Evolutionary conservation across 2,113 vertebrate genomes (phyloP).

Genomic region (Bubo bubo): DNA sequence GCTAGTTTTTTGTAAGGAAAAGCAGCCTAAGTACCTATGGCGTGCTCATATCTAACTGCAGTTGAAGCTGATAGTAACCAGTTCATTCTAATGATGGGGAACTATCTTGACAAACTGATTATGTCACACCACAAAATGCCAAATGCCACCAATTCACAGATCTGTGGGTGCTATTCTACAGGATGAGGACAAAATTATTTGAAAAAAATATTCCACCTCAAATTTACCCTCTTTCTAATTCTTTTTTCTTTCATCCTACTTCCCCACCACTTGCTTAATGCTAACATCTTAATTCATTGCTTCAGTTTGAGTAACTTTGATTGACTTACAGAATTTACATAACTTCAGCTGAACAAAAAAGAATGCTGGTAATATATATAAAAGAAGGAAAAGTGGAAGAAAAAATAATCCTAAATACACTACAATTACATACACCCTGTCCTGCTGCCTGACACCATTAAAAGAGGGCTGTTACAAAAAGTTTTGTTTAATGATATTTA

Average conservation of each 20-base stretch:
- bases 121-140: not conserved
- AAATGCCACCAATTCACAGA: fast-evolving
- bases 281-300: not conserved
- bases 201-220: not conserved
- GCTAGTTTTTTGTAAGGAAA: not conserved
- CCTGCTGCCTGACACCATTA: not conserved
- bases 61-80: not conserved
- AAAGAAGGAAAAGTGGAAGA: not conserved
- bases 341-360: not conserved
- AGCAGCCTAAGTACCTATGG: not conserved
- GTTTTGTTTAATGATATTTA: not conserved
- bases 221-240: not conserved
- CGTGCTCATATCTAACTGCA: not conserved
- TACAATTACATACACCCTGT: not conserved
- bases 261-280: not conserved
- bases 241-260: not conserved
- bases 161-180: no score
- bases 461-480: not conserved
- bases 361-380: not conserved
- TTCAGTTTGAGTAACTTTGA: not conserved
- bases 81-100: not conserved
- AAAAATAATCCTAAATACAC: not conserved
- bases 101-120: not conserved
- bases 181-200: not conserved
- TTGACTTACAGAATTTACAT: not conserved